Evolutionary conservation across 2,113 vertebrate genomes (phyloP).

Genomic region (Amblyopsis rosae): DNA sequence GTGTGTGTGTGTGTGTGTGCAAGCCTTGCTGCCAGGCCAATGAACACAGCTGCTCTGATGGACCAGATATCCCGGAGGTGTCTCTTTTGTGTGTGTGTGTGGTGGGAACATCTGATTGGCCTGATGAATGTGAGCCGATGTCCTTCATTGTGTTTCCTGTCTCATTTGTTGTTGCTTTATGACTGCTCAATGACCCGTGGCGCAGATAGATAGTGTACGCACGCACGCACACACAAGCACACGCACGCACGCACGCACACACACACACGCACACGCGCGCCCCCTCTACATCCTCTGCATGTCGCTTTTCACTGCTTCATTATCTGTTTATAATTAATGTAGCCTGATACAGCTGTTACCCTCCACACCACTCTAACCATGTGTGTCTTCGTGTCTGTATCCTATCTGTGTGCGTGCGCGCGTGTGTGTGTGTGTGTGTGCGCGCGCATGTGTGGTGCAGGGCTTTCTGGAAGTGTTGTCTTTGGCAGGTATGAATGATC

Average conservation of each 20-base stretch:
- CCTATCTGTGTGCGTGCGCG: background rate
- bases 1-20: background rate
- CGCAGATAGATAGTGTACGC: conserved; percentile 54
- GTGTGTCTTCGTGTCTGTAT: background rate
- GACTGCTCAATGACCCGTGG: conserved; percentile 56
- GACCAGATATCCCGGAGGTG: conserved; percentile 17
- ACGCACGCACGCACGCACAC: background rate
- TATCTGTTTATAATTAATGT: conserved; percentile 64
- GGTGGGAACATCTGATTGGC: conserved; percentile 40
- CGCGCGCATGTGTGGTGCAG: conserved; percentile 9
- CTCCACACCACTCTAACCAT: conserved; percentile 34
- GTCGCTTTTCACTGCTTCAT: conserved; percentile 48
- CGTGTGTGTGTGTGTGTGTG: conserved; percentile 4
- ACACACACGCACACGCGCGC: background rate
- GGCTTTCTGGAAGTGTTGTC: conserved; percentile 31
- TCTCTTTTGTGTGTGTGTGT: too few species aligned
- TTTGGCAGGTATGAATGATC: conserved; percentile 61
- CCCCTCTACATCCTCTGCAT: background rate
- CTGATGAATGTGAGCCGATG: conserved; percentile 53
- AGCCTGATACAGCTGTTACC: conserved; percentile 57
- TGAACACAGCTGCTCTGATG: conserved; percentile 19
- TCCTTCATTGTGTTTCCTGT: conserved; percentile 60
- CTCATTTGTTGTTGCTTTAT: conserved; percentile 68
- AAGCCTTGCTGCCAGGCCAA: conserved; percentile 2
- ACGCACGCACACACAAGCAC: conserved; percentile 9